A percentile compares a stretch with the other conserved stretches of the same genome.
Evolutionary conservation across 2,888 invertebrate genomes (phyloP).

Genomic region (Lamproptera curius): DNA sequence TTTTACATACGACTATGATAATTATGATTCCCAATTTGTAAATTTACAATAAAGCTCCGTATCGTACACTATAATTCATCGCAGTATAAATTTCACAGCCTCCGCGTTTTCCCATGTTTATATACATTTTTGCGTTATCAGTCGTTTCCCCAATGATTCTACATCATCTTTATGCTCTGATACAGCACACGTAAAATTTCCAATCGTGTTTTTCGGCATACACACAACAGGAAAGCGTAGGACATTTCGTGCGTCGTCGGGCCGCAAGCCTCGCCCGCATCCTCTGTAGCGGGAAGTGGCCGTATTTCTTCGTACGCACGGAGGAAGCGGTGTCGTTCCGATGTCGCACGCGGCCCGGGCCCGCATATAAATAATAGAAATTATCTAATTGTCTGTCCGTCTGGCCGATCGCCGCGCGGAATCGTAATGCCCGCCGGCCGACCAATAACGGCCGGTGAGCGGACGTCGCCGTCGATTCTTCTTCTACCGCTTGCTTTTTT

Average conservation of each 20-base stretch:
- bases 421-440: slow-evolving; percentile 47
- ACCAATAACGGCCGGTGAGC: slow-evolving; percentile 49
- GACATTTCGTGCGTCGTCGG: slow-evolving; percentile 32
- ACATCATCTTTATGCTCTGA: no score
- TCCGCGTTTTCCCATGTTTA: no score
- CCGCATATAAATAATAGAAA: slow-evolving; percentile 77
- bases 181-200: no score
- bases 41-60: no score
- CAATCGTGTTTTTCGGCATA: neutral
- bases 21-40: no score
- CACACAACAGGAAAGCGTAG: neutral
- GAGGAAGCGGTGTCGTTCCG: slow-evolving; percentile 61
- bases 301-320: slow-evolving; percentile 57
- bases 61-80: no score
- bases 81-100: no score
- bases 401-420: slow-evolving; percentile 53
- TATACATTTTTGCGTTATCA: no score
- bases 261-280: slow-evolving; percentile 42
- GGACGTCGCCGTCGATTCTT: slow-evolving; percentile 59
- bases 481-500: slow-evolving; percentile 38
- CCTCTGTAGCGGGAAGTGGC: slow-evolving; percentile 64
- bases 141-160: no score
- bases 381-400: slow-evolving; percentile 69
- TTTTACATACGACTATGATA: no score
- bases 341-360: slow-evolving; percentile 54